These are phyloP conservation scores for Nomada fabriciana DNA, from an alignment of 2,888 invertebrate species.

Conservation along the genomic window DNA sequence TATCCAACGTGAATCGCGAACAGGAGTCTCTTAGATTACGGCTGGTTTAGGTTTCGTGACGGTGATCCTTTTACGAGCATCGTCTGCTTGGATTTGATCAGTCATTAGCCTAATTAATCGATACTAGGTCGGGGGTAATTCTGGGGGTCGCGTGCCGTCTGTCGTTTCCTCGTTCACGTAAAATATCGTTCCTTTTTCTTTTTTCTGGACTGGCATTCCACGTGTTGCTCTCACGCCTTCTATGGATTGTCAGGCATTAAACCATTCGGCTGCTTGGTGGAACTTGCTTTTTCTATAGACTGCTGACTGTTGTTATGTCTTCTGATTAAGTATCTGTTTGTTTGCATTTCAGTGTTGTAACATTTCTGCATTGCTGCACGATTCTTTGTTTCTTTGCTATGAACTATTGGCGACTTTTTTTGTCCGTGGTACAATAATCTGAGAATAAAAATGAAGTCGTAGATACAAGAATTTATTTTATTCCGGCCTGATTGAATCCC, in stretches of 20 bases:
- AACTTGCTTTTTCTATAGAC: not conserved
- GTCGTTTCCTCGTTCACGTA: conserved; percentile 48
- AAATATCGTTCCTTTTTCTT: conserved; percentile 57
- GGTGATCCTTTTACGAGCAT: not conserved
- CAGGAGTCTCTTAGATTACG: conserved; percentile 13
- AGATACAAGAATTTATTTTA: not conserved
- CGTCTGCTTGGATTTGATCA: conserved; percentile 50
- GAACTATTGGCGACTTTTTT: too few species aligned
- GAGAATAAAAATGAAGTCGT: too few species aligned
- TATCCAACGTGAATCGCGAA: not conserved
- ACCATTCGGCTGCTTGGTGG: not conserved
- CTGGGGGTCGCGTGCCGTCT: conserved; percentile 59
- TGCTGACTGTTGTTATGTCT: not conserved
- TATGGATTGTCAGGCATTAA: not conserved
- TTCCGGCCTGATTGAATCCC: not conserved
- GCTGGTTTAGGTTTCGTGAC: conserved; percentile 30
- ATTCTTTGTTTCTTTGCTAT: not conserved
- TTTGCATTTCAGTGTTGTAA: not conserved
- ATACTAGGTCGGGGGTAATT: conserved; percentile 65
- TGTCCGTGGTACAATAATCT: too few species aligned
- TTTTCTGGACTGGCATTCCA: not conserved
- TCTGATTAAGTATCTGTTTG: not conserved
- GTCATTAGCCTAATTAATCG: conserved; percentile 68
- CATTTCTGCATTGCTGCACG: too few species aligned
- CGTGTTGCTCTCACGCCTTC: not conserved